These are phyloP conservation scores for Monarcha castaneiventris DNA, from an alignment of 2,113 vertebrate species.

Conservation along the genomic window DNA sequence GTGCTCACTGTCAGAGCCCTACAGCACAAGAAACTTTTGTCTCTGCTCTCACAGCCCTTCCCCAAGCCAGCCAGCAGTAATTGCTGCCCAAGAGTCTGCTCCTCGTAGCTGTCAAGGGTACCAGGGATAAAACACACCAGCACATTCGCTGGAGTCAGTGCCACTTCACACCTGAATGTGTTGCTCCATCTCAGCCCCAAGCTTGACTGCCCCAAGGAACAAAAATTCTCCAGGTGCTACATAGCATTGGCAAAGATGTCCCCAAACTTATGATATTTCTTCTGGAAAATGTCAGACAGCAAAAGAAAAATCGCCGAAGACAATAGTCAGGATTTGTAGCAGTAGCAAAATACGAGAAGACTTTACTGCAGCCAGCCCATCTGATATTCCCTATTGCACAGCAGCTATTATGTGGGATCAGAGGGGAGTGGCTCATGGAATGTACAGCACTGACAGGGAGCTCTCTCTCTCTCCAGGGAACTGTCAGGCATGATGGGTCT, in stretches of 20 bases:
- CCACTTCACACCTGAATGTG: neutral
- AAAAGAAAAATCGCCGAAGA: neutral
- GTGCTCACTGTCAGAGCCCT: neutral
- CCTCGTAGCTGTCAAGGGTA: accelerated
- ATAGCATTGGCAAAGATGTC: neutral
- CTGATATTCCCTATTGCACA: neutral
- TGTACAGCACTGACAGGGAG: neutral
- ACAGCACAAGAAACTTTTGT: neutral
- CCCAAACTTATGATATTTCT: neutral
- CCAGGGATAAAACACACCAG: neutral
- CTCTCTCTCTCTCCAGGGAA: neutral
- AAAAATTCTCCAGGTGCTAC: neutral
- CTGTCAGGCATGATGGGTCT: neutral
- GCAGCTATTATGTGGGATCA: neutral
- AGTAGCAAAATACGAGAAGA: neutral
- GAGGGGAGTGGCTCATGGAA: neutral
- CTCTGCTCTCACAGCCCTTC: neutral
- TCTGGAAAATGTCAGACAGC: neutral
- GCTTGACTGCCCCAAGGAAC: neutral
- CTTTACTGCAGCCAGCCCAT: neutral
- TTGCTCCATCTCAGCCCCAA: neutral
- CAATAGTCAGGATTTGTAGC: neutral
- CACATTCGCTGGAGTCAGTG: neutral
- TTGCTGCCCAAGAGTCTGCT: neutral
- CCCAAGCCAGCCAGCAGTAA: neutral